Conservation (phyloP, 2,797 vertebrate genomes). For the Pelochelys cantorii region DNA sequence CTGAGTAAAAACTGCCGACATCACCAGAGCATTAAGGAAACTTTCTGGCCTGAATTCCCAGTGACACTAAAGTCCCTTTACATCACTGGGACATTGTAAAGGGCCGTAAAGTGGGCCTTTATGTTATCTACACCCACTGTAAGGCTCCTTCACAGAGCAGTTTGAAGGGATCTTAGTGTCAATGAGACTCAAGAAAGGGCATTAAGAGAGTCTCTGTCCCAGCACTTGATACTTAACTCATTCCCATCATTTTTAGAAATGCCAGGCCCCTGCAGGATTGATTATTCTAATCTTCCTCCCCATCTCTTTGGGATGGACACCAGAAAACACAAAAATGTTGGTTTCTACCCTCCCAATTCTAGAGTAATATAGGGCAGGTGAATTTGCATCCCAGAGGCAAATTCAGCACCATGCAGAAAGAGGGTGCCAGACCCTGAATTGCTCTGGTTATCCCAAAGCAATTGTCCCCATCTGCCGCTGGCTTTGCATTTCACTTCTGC, state of each 20-base stretch:
- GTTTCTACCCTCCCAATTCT: background rate
- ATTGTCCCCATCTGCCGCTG: rapidly evolving
- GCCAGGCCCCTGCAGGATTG: background rate
- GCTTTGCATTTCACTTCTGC: background rate
- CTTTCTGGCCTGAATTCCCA: background rate
- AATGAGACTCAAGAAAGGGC: background rate
- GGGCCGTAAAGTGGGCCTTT: background rate
- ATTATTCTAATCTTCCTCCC: background rate
- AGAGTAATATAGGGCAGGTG: background rate
- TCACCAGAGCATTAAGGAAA: background rate
- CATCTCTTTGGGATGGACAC: background rate
- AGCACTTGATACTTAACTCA: background rate
- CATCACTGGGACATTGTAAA: rapidly evolving
- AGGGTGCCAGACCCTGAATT: background rate
- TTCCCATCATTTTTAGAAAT: background rate
- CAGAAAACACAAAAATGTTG: background rate
- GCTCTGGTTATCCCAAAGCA: rapidly evolving
- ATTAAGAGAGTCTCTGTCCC: background rate
- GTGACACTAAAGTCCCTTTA: background rate
- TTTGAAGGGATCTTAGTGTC: background rate
- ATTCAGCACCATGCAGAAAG: background rate
- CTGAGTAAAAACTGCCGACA: background rate
- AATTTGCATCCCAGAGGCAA: background rate
- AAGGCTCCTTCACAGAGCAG: background rate
- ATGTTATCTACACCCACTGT: rapidly evolving